Evolutionary conservation across 2,888 invertebrate species (phyloP), one percentile per base, ranked within the genome.

Genomic region (Epicampocera succincta): DNA sequence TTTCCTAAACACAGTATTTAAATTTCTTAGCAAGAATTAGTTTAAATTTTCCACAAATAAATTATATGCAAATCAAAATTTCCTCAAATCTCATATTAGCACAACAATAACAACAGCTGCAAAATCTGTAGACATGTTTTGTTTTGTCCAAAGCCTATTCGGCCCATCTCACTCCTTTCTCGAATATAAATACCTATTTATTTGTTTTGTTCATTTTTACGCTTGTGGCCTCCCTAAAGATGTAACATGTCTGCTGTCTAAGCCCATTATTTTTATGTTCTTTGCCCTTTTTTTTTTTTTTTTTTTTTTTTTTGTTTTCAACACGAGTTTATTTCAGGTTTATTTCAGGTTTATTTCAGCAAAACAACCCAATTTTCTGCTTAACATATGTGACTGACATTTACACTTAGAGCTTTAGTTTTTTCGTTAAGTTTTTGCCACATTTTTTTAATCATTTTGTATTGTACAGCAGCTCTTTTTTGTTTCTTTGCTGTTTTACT

Each of bases 351-450:
- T n/a, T n/a, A n/a, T 6, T 54, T 33, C 29, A 4, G 17, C 5
- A 6, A 48, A 50, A 42, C 42, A 52, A 44, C 25, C 17, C 52
- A 21, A 29, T 15, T 58, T 48, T 42, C 42, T 42, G 38, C 19
- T 33, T 12, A 58, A 71, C 72, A 78, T 46, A 66, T 78, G 78
- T 73, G 52, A 52, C 77, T 78, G 77, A 72, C 72, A 72, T 66
- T 60, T 66, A 38, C 72, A 66, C 50, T 65, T 50, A 33, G 21
- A 21, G 21, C 4, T 42, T 50, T 21, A 50, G 40, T 50, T 25
- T 2, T 11, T 60, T 1, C 15, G 6, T 17, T 19, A 0, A 9
- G 48, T 58, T 29, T 17, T 50, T 54, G 13, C 0, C 1, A 19
- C 17, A n/a, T 42, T 33, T 61, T 48, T 60, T 58, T 33, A 33